A percentile compares a stretch with the other conserved stretches of the same genome.
Conservation (phyloP, 2,797 vertebrate genomes). For the Streptopelia turtur region DNA sequence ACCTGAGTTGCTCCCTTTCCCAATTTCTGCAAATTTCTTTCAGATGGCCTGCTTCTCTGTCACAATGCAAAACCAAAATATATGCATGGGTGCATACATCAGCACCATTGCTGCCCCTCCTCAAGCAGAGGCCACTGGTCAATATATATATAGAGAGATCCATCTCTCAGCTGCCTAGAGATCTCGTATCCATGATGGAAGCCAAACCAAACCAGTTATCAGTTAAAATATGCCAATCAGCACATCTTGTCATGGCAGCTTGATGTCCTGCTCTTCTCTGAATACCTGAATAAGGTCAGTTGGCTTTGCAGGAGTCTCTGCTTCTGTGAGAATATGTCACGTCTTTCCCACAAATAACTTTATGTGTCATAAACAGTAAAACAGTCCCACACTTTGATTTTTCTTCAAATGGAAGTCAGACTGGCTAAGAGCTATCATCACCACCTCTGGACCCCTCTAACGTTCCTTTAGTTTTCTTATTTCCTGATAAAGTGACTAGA, state of each 20-base stretch:
- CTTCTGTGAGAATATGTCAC: neutral
- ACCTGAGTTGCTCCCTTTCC: neutral
- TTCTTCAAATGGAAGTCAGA: neutral
- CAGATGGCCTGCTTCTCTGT: neutral
- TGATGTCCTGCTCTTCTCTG: neutral
- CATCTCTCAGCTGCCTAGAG: neutral
- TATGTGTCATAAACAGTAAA: neutral
- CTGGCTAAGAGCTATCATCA: neutral
- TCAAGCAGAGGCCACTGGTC: neutral
- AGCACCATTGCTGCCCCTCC: neutral
- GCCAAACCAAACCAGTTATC: neutral
- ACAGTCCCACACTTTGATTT: neutral
- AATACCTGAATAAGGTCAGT: neutral
- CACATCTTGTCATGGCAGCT: neutral
- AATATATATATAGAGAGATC: neutral
- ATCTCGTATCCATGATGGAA: neutral
- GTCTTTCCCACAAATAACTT: neutral
- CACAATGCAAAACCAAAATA: neutral
- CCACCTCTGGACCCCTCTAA: neutral
- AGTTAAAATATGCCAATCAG: neutral
- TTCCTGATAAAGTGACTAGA: neutral
- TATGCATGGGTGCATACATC: neutral
- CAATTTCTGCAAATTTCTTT: neutral
- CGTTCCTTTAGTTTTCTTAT: neutral
- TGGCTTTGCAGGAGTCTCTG: neutral